These are phyloP conservation scores for Palythoa grandiflora DNA, from an alignment of 92 coral and sea anemone species.

Conservation along the genomic window DNA sequence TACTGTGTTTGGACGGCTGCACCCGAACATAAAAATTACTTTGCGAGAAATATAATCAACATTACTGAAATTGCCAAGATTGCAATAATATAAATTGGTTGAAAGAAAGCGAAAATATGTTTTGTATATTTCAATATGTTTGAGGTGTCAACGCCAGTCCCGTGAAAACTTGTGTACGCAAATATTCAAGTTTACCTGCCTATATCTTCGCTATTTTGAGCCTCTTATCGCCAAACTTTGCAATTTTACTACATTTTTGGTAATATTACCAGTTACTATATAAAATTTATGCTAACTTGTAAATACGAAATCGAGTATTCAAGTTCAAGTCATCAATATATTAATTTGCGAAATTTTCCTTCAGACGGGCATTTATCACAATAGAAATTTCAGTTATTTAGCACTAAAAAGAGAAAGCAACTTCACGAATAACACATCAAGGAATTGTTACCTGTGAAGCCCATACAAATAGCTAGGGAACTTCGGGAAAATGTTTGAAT, in stretches of 20 bases:
- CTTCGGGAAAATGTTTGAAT: not conserved
- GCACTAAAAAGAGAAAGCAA: too few species aligned
- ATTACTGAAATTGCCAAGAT: constrained; percentile 1
- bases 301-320: not conserved
- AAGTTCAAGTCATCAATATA: constrained; percentile 5
- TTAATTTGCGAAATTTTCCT: not conserved
- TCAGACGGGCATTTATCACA: constrained; percentile 3
- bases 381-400: too few species aligned
- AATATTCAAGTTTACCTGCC: too few species aligned
- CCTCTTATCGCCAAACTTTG: constrained; percentile 7
- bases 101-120: too few species aligned
- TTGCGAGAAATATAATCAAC: not conserved
- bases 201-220: too few species aligned
- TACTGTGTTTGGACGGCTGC: not conserved
- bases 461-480: not conserved
- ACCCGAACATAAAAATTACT: too few species aligned
- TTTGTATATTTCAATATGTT: not conserved
- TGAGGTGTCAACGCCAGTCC: constrained; percentile 6
- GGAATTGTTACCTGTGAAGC: not conserved
- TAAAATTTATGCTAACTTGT: too few species aligned
- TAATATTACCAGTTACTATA: too few species aligned
- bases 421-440: too few species aligned
- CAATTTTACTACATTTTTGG: not conserved
- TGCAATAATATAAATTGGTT: not conserved
- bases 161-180: constrained; percentile 5